phyloP scores from a whole-genome alignment of 2,113 vertebrate genomes.

The Crotalus helleri region DNA sequence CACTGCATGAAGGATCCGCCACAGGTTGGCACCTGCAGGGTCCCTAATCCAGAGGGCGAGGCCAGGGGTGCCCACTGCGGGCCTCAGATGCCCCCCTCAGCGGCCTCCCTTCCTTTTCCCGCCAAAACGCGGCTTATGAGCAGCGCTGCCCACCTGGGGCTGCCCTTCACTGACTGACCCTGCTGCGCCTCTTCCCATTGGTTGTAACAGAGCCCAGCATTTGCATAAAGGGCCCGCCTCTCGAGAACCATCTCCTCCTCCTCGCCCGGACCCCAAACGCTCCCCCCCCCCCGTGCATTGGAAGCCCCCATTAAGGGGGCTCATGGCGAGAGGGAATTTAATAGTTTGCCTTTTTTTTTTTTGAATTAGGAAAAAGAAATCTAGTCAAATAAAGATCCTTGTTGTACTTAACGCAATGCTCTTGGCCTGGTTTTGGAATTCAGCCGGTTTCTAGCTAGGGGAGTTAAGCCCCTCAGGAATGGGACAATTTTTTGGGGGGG shows the following conservation, averaged over 20 bases:
- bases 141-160: not conserved
- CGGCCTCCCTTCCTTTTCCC: not conserved
- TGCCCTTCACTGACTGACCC: not conserved
- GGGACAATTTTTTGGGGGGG: not conserved
- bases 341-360: not conserved
- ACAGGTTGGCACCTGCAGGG: not conserved
- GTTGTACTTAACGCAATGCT: not conserved
- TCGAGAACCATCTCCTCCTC: not conserved
- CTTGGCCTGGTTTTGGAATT: not conserved
- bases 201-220: not conserved
- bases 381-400: not conserved
- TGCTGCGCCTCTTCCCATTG: not conserved
- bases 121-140: not conserved
- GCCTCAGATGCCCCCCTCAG: not conserved
- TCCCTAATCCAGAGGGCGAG: not conserved
- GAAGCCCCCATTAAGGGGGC: not conserved
- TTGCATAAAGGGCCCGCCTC: not conserved
- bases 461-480: not conserved
- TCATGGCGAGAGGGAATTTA: not conserved
- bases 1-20: not conserved
- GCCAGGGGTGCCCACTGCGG: not conserved
- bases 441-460: not conserved
- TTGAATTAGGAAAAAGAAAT: not conserved
- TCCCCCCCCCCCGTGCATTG: accelerated
- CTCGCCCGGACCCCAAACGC: not conserved